These are phyloP conservation scores for Gonatopus flavifemur DNA, from an alignment of 1,140 invertebrate genomes.

Conservation along the genomic window DNA sequence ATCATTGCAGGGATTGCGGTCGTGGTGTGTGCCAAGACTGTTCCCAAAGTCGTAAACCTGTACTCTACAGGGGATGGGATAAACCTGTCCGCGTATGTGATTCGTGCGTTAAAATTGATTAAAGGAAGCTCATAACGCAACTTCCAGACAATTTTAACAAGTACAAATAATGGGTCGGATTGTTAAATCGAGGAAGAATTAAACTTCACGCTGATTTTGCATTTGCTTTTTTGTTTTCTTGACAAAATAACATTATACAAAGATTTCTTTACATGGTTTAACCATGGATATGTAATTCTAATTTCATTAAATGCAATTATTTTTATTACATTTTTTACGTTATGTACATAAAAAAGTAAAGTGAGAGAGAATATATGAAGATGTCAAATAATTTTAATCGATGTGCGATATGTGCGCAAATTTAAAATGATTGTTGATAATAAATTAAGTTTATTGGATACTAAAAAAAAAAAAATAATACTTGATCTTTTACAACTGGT, in stretches of 20 bases:
- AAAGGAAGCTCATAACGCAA: slow-evolving; percentile 13
- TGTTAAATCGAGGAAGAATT: not conserved
- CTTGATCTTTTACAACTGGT: too few relatives aligned
- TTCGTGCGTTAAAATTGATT: slow-evolving; percentile 58
- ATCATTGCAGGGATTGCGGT: slow-evolving; percentile 79
- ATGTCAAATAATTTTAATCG: too few relatives aligned
- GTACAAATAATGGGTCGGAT: not conserved
- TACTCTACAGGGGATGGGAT: slow-evolving; percentile 70
- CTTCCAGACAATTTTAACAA: not conserved
- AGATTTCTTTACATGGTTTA: too few relatives aligned
- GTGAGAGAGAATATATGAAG: too few relatives aligned
- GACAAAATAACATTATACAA: not conserved
- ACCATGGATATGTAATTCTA: too few relatives aligned
- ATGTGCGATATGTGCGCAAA: too few relatives aligned
- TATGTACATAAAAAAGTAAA: too few relatives aligned
- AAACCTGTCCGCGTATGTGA: slow-evolving; percentile 72
- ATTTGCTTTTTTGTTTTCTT: slow-evolving; percentile 1
- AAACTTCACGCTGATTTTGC: not conserved
- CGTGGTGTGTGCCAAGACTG: slow-evolving; percentile 70
- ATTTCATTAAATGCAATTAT: too few relatives aligned
- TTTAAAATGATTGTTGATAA: too few relatives aligned
- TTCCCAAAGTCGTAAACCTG: slow-evolving; percentile 64
- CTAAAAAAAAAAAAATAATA: too few relatives aligned
- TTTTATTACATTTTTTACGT: too few relatives aligned
- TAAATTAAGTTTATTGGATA: too few relatives aligned